Conservation (phyloP, 2,797 vertebrate genomes). For the Acridotheres tristis region DNA sequence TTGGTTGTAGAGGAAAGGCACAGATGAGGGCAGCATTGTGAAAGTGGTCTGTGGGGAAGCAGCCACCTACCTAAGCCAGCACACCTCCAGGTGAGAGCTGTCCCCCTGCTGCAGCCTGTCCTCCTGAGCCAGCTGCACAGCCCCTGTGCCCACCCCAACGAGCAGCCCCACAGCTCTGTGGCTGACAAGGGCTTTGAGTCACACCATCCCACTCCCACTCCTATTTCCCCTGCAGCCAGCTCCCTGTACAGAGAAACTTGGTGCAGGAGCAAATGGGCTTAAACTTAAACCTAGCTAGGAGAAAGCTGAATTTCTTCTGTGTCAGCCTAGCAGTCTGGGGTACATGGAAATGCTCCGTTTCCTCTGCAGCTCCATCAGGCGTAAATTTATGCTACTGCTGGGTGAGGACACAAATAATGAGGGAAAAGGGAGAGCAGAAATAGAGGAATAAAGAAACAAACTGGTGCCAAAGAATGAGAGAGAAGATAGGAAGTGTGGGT, state of each 20-base stretch:
- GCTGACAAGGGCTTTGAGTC: neutral
- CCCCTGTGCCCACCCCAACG: accelerated
- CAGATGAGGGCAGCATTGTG: neutral
- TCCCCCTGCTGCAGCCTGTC: neutral
- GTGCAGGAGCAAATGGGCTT: neutral
- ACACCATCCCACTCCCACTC: neutral
- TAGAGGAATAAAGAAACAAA: neutral
- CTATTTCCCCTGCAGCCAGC: neutral
- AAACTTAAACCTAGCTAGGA: neutral
- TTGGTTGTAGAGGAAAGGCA: neutral
- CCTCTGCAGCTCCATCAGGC: neutral
- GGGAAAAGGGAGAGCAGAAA: neutral
- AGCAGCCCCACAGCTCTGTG: neutral
- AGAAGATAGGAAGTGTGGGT: neutral
- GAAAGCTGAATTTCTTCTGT: neutral
- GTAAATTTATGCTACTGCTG: neutral
- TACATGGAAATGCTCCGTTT: neutral
- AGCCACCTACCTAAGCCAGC: neutral
- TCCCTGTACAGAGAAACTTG: neutral
- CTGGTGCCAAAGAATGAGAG: neutral
- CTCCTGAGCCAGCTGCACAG: neutral
- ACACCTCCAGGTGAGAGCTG: neutral
- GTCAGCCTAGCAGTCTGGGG: neutral
- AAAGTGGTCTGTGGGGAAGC: neutral
- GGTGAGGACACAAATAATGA: neutral